Conservation (phyloP, 2,113 vertebrate genomes). For the Callipepla squamata region DNA sequence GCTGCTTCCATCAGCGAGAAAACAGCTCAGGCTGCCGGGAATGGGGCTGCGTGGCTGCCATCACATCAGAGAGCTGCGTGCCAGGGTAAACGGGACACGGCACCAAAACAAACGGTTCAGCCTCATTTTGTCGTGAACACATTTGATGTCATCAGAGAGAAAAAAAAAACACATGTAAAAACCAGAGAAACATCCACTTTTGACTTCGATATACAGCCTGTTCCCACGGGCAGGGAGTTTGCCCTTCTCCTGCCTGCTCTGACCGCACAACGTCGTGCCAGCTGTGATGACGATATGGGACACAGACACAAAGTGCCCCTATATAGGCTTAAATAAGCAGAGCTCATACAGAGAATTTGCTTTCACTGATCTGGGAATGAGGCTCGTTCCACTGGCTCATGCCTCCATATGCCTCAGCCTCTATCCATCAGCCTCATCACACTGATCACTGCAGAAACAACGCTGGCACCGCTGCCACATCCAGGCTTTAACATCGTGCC, state of each 20-base stretch:
- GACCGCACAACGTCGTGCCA: not conserved
- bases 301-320: not conserved
- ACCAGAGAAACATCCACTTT: not conserved
- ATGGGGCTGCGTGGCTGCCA: not conserved
- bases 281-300: not conserved
- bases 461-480: accelerated
- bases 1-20: not conserved
- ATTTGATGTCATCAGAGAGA: not conserved
- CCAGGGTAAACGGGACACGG: not conserved
- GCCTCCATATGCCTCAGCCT: not conserved
- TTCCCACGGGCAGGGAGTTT: not conserved
- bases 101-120: not conserved
- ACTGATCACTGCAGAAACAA: not conserved
- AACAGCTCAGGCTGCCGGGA: not conserved
- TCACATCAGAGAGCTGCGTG: not conserved
- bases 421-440: not conserved
- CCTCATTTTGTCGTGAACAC: not conserved
- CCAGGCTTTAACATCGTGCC: not conserved
- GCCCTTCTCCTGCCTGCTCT: not conserved
- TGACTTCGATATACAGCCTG: not conserved
- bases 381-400: not conserved
- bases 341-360: not conserved
- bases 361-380: not conserved
- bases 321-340: not conserved
- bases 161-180: not conserved